Percentiles rank a stretch among this genome's conserved stretches.
phyloP scores from a whole-genome alignment of 2,888 invertebrate genomes.

The Apamea epomidion region DNA sequence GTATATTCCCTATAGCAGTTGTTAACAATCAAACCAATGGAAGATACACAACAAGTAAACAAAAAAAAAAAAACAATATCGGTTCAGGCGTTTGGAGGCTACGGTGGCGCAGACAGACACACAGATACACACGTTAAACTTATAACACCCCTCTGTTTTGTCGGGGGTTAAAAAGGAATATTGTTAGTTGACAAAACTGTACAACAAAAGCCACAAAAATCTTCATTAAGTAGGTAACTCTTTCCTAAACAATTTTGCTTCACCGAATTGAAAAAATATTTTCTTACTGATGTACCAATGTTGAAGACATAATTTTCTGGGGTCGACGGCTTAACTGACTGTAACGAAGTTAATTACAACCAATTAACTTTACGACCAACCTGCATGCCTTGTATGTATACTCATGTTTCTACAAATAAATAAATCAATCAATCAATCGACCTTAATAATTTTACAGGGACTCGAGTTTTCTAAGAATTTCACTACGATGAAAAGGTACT shows the following conservation, averaged over 20 bases:
- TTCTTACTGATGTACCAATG: slow-evolving; percentile 5
- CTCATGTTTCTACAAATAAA: too few species aligned
- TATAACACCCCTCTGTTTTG: too few species aligned
- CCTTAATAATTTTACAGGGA: slow-evolving; percentile 26
- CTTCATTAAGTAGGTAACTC: neutral
- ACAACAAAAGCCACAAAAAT: neutral
- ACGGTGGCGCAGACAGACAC: too few species aligned
- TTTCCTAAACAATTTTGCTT: neutral
- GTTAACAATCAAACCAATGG: too few species aligned
- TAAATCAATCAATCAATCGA: too few species aligned
- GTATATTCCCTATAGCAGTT: too few species aligned
- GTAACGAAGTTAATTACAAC: slow-evolving; percentile 43
- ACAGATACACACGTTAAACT: too few species aligned
- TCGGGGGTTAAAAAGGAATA: neutral
- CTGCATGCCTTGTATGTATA: too few species aligned
- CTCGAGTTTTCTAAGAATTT: slow-evolving; percentile 31
- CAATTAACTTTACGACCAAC: slow-evolving; percentile 43
- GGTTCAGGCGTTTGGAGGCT: too few species aligned
- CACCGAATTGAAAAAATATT: slow-evolving; percentile 9
- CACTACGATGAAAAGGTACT: neutral
- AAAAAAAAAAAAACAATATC: neutral
- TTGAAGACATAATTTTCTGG: slow-evolving; percentile 28
- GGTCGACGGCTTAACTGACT: slow-evolving; percentile 24
- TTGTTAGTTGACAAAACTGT: neutral
- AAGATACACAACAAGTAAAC: too few species aligned